These are phyloP conservation scores for Anoplophora glabripennis DNA, from an alignment of 1,140 invertebrate species.

Conservation along the genomic window DNA sequence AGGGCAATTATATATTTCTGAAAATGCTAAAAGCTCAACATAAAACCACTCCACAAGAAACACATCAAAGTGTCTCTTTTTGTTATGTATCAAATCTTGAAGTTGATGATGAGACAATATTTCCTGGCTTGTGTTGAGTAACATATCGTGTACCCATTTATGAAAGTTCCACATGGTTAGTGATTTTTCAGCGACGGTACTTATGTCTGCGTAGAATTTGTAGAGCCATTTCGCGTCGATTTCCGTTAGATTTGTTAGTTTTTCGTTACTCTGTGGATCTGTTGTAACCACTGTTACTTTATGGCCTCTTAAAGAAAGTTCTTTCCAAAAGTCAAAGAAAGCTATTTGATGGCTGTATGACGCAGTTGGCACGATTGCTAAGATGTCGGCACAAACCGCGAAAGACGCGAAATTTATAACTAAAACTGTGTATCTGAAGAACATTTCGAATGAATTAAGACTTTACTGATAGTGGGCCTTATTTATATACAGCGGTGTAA, in stretches of 20 bases:
- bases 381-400: slow-evolving; percentile 45
- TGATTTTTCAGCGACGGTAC: not conserved
- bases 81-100: not conserved
- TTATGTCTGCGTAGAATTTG: not conserved
- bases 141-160: not conserved
- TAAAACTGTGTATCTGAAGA: too few relatives aligned
- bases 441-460: too few relatives aligned
- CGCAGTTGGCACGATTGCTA: slow-evolving; percentile 51
- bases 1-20: slow-evolving; percentile 10
- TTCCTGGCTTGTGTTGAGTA: not conserved
- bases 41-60: not conserved
- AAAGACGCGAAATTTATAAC: too few relatives aligned
- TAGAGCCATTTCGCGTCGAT: slow-evolving; percentile 23
- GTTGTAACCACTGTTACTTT: slow-evolving; percentile 26
- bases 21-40: slow-evolving; percentile 32
- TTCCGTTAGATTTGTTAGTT: slow-evolving; percentile 24
- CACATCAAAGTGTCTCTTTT: not conserved
- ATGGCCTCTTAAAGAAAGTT: slow-evolving; percentile 27
- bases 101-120: not conserved
- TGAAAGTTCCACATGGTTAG: not conserved
- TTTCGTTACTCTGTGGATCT: slow-evolving; percentile 24
- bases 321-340: slow-evolving; percentile 43
- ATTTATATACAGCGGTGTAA: too few relatives aligned
- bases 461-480: too few relatives aligned
- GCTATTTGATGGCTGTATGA: slow-evolving; percentile 58